These are phyloP conservation scores for Chlorospingus flavigularis DNA, from an alignment of 2,797 vertebrate genomes.

Conservation along the genomic window DNA sequence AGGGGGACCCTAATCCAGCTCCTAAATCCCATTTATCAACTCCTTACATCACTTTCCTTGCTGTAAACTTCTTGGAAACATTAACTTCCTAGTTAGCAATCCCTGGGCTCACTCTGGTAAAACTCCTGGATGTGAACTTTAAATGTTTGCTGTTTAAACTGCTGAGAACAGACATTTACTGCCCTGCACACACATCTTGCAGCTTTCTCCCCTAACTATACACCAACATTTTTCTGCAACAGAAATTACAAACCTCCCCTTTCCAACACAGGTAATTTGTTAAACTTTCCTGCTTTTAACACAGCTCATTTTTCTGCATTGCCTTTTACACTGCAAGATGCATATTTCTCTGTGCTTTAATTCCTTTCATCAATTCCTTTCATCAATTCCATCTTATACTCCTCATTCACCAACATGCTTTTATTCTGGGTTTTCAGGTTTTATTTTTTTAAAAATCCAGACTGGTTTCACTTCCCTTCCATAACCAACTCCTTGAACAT, in stretches of 20 bases:
- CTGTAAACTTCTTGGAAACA: background rate
- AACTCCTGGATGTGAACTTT: background rate
- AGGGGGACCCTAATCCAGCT: background rate
- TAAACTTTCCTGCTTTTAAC: background rate
- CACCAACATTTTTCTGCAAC: background rate
- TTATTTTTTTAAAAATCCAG: background rate
- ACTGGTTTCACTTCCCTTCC: slow-evolving; percentile 9
- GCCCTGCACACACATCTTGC: background rate
- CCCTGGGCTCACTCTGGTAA: background rate
- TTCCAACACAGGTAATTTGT: background rate
- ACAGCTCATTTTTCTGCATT: background rate
- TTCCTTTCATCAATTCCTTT: background rate
- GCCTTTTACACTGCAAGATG: background rate
- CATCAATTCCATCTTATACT: background rate
- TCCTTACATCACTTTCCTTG: background rate
- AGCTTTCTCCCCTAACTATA: background rate
- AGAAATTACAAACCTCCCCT: background rate
- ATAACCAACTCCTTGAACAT: background rate
- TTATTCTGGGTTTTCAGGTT: background rate
- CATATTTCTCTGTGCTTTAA: background rate
- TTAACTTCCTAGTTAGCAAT: background rate
- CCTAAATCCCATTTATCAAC: background rate
- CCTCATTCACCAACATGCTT: background rate
- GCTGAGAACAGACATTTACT: background rate
- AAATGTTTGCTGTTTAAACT: background rate